Percentiles rank a stretch among this genome's conserved stretches.
These are phyloP conservation scores for Pangasius larnaudii DNA, from an alignment of 2,797 vertebrate species.

Conservation along the genomic window DNA sequence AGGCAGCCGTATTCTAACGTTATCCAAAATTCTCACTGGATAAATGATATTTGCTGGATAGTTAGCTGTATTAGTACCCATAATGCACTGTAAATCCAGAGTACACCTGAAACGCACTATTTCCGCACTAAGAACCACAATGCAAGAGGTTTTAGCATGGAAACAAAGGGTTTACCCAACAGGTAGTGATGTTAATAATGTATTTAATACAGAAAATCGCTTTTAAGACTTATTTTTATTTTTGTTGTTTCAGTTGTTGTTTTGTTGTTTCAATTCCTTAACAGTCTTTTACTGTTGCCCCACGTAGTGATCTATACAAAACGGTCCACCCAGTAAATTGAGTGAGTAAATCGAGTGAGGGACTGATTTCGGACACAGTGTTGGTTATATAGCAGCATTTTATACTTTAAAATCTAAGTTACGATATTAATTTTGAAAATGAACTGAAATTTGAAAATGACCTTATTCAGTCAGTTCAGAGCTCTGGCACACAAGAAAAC, in stretches of 20 bases:
- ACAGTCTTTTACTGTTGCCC: not conserved
- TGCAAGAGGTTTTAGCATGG: not conserved
- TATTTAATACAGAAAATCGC: not conserved
- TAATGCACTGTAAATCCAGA: not conserved
- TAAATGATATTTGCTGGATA: not conserved
- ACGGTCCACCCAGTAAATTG: not conserved
- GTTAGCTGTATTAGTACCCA: not conserved
- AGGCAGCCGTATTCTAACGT: not conserved
- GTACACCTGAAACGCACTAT: not conserved
- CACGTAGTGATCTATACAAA: not conserved
- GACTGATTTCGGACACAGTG: not conserved
- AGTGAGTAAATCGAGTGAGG: not conserved
- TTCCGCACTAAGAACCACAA: not conserved
- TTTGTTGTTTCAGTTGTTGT: not conserved
- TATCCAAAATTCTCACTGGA: not conserved
- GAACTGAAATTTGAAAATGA: not conserved
- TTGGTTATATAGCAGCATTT: conserved; percentile 12
- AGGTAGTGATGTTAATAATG: not conserved
- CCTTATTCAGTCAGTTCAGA: conserved; percentile 9
- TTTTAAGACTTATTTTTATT: not conserved
- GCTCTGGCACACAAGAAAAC: conserved; percentile 1
- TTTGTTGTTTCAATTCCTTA: not conserved
- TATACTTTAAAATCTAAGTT: not conserved
- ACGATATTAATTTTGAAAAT: not conserved
- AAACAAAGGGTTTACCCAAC: not conserved